Percentiles rank a stretch among this genome's conserved stretches.
Evolutionary conservation across 1,140 invertebrate genomes (phyloP).

Genomic region (Neoseiulus cucumeris): DNA sequence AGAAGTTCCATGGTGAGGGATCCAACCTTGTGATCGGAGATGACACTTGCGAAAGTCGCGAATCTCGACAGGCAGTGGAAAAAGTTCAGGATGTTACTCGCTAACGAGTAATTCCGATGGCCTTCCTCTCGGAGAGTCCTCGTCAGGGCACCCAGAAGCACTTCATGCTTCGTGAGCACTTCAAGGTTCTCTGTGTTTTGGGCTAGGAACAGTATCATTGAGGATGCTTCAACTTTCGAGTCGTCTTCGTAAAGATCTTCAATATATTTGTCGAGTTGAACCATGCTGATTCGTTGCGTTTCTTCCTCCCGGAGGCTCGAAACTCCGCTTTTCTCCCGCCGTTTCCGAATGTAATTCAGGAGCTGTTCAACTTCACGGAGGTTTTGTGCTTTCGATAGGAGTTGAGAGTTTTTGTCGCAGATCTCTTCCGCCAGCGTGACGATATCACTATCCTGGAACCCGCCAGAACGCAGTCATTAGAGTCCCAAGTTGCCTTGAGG

Average conservation of each 20-base stretch:
- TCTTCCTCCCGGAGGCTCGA: neutral
- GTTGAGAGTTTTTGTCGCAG: neutral
- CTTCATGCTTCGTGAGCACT: neutral
- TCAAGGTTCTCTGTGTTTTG: constrained; percentile 8
- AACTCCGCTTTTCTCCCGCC: neutral
- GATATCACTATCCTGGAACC: neutral
- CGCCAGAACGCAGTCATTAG: neutral
- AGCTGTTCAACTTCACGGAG: neutral
- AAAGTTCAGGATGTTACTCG: neutral
- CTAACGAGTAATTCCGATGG: neutral
- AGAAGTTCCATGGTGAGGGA: constrained; percentile 8
- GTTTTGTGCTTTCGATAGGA: constrained; percentile 3
- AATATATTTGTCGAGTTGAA: neutral
- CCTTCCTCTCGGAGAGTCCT: constrained; percentile 1
- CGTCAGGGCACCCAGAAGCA: neutral
- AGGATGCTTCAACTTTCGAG: neutral
- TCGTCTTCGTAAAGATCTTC: constrained; percentile 9
- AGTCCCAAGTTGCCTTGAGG: neutral
- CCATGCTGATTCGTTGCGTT: neutral
- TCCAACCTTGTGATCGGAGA: neutral
- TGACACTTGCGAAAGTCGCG: neutral
- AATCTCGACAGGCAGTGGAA: constrained; percentile 7
- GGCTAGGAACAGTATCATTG: constrained; percentile 2
- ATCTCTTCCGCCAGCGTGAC: neutral
- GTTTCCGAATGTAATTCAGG: neutral